These are phyloP conservation scores for Rhabditoides inermis DNA, from an alignment of 2,888 invertebrate species.

Conservation along the genomic window DNA sequence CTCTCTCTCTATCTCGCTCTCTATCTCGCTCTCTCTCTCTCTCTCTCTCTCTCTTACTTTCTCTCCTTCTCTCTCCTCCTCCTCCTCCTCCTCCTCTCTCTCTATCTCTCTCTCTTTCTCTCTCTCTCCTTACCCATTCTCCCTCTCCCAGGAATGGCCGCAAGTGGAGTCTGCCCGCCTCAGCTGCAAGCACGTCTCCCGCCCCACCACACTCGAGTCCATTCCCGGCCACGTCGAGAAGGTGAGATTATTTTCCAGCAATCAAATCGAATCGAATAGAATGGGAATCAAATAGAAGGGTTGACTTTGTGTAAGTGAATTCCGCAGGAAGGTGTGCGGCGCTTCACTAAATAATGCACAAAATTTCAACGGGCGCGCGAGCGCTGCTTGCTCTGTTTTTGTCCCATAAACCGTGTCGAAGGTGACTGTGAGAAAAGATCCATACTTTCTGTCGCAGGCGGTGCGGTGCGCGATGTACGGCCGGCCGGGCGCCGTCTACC, in stretches of 20 bases:
- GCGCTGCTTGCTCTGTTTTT: too few species aligned
- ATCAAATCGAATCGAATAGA: too few species aligned
- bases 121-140: not conserved
- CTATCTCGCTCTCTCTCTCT: slow-evolving; percentile 4
- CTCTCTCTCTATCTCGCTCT: slow-evolving; percentile 13
- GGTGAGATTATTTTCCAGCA: slow-evolving; percentile 5
- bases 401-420: too few species aligned
- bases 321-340: too few species aligned
- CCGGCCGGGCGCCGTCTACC: slow-evolving; percentile 78
- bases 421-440: too few species aligned
- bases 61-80: slow-evolving; percentile 9
- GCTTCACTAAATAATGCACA: too few species aligned
- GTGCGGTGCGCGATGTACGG: slow-evolving; percentile 74
- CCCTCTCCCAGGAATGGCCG: slow-evolving; percentile 64
- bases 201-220: slow-evolving; percentile 67
- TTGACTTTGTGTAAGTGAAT: too few species aligned
- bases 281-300: too few species aligned
- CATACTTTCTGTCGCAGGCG: slow-evolving; percentile 58
- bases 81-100: not conserved
- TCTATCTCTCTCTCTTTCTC: slow-evolving; percentile 12
- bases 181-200: slow-evolving; percentile 81
- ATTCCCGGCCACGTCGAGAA: slow-evolving; percentile 40
- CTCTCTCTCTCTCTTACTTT: slow-evolving; percentile 9
- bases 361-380: too few species aligned
- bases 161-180: slow-evolving; percentile 80